Evolutionary conservation across 2,888 invertebrate genomes (phyloP).

Genomic region (Drosophila silvestris): DNA sequence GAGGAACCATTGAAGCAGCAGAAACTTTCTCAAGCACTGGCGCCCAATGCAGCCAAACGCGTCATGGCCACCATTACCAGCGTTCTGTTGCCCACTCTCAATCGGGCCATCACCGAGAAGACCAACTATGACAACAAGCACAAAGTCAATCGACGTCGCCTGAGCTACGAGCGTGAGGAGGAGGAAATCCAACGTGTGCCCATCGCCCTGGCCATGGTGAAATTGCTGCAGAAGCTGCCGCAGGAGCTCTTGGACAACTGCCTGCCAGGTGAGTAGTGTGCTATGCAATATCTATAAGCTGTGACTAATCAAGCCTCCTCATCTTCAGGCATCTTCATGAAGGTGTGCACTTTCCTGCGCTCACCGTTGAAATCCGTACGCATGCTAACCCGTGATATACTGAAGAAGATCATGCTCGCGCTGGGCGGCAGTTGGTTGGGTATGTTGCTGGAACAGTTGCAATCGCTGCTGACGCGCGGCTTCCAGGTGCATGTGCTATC

Average conservation of each 20-base stretch:
- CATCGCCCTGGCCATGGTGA: conserved; percentile 96
- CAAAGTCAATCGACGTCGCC: conserved; percentile 90
- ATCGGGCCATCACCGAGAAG: conserved; percentile 89
- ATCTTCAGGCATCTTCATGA: conserved; percentile 90
- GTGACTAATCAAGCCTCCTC: not conserved
- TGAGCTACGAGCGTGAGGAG: conserved; percentile 91
- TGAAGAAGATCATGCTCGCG: conserved; percentile 94
- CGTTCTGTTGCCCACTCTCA: conserved; percentile 92
- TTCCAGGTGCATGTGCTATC: conserved; percentile 97
- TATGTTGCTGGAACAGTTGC: conserved; percentile 92
- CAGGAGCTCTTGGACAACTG: conserved; percentile 90
- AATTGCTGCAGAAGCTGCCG: conserved; percentile 95
- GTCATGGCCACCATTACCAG: conserved; percentile 90
- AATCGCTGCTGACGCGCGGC: conserved; percentile 92
- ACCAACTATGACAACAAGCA: conserved; percentile 91
- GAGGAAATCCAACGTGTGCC: conserved; percentile 96
- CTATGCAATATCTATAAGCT: not conserved
- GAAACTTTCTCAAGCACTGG: conserved; percentile 83
- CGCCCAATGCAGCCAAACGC: conserved; percentile 90
- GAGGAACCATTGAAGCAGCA: conserved; percentile 31
- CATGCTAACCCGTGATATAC: conserved; percentile 93
- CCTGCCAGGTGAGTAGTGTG: conserved; percentile 86
- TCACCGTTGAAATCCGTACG: conserved; percentile 95
- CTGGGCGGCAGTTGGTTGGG: conserved; percentile 93
- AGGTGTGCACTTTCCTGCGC: conserved; percentile 95